A percentile compares a stretch with the other conserved stretches of the same genome.
Conservation (phyloP, 2,113 vertebrate genomes). For the Numida meleagris region DNA sequence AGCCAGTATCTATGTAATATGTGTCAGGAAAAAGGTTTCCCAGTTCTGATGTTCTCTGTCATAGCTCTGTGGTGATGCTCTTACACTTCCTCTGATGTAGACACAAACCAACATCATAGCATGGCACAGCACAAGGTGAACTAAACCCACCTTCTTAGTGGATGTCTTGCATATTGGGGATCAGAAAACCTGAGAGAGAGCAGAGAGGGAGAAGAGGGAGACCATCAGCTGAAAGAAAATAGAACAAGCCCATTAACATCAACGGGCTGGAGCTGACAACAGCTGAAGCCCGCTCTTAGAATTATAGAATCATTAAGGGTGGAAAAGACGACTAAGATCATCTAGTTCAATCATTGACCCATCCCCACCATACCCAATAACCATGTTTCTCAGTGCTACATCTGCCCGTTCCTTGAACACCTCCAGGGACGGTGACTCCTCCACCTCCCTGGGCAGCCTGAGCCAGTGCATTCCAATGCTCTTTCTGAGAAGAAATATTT, state of each 20-base stretch:
- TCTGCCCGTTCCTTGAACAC: too few relatives aligned
- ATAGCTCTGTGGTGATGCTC: neutral
- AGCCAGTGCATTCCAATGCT: too few relatives aligned
- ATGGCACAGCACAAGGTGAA: neutral
- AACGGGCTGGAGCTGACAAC: neutral
- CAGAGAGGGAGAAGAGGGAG: neutral
- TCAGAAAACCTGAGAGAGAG: neutral
- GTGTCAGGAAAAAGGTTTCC: neutral
- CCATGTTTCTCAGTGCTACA: too few relatives aligned
- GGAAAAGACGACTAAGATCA: too few relatives aligned
- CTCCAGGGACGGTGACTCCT: too few relatives aligned
- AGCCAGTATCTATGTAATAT: neutral
- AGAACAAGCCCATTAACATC: neutral
- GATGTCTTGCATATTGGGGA: neutral
- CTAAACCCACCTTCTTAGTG: neutral
- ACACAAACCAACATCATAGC: neutral
- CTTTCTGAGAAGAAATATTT: too few relatives aligned
- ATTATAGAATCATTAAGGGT: too few relatives aligned
- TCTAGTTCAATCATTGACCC: too few relatives aligned
- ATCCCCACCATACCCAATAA: too few relatives aligned
- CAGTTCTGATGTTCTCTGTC: neutral
- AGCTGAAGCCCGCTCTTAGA: neutral
- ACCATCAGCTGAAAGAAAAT: constrained; percentile 7
- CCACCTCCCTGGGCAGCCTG: too few relatives aligned
- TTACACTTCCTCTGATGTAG: neutral